These are phyloP conservation scores for Phoronis australis DNA, from an alignment of 2,888 invertebrate species.

Conservation along the genomic window DNA sequence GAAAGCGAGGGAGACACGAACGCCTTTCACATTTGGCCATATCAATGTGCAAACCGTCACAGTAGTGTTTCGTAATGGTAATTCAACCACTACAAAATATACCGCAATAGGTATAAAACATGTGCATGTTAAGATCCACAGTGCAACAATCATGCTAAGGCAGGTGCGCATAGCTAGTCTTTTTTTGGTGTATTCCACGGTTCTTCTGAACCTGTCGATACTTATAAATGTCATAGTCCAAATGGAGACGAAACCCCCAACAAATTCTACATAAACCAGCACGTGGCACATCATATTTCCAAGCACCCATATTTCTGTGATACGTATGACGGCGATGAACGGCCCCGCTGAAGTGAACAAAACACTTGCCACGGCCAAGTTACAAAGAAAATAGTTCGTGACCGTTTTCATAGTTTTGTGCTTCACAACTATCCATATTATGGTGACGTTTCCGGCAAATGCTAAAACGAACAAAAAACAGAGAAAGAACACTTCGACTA, in stretches of 20 bases:
- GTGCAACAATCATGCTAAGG: constrained; percentile 14
- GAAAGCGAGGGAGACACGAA: constrained; percentile 18
- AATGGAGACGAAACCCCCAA: constrained; percentile 26
- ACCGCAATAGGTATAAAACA: constrained; percentile 22
- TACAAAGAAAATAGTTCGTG: constrained; percentile 31
- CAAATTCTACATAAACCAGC: constrained; percentile 22
- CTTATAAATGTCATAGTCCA: constrained; percentile 37
- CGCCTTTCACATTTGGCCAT: constrained; percentile 20
- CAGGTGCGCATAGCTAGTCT: constrained; percentile 18
- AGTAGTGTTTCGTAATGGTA: constrained; percentile 11
- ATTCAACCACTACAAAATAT: constrained; percentile 22
- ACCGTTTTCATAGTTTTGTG: constrained; percentile 16
- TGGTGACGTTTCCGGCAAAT: constrained; percentile 18
- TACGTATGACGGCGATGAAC: constrained; percentile 25
- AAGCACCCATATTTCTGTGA: constrained; percentile 30
- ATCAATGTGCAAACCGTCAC: constrained; percentile 28
- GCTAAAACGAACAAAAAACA: constrained; percentile 19
- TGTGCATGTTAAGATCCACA: constrained; percentile 19
- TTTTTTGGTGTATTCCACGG: constrained; percentile 15
- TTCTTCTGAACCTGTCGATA: constrained; percentile 28
- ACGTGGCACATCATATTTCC: constrained; percentile 26
- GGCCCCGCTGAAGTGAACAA: constrained; percentile 26
- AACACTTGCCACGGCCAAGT: constrained; percentile 30
- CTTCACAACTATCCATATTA: constrained; percentile 19
- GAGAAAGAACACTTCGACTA: constrained; percentile 20